Base-by-base conservation (phyloP, 2,888 invertebrate genomes). In the Acanthosepion pharaonis region DNA sequence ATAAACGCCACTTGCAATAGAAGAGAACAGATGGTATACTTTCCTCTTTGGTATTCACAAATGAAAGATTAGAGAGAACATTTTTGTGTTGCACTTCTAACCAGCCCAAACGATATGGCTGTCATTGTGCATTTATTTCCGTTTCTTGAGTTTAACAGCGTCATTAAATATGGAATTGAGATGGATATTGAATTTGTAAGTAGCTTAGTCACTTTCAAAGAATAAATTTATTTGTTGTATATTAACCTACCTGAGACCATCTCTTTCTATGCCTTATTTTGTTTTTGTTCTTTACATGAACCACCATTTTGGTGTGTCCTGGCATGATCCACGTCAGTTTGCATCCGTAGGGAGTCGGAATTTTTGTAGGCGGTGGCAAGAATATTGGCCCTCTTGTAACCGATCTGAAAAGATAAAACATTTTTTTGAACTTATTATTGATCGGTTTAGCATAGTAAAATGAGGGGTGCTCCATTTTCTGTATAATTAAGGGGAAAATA, bases 201-300 rank as follows among this genome's bases (percentile, higher is more conserved):
- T 9, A 78, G 15, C 28, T 23, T 8, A 5, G 28, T 8, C 9
- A 78, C 5, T 78, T 78, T 78, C 78, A 1, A 59, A 78, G 28
- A 78, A 78, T 78, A 28, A 9, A 11, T 78, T 78, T 78, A 78
- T n/a, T n/a, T 2, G 9, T n/a, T 15, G 6, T 8, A 8, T n/a
- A 23, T 23, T 20, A 59, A 59, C 59, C n/a, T 97, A 98, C 98
- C 98, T 99, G 99, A 95, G 99, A 99, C 99, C 99, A 99, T 96
- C 99, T 98, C 97, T 99, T 99, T 97, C 99, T 98, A 98, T 99
- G 99, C 97, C 99, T 98, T 97, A 99, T 99, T 97, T 99, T 99
- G 97, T 98, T 98, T 97, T 99, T 99, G 97, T 99, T 99, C 97
- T 99, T 99, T 96, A 99, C 98, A 97, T 99, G 99, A 33, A 99